Conservation (phyloP, 1,140 invertebrate species). For the Seison nebaliae region DNA sequence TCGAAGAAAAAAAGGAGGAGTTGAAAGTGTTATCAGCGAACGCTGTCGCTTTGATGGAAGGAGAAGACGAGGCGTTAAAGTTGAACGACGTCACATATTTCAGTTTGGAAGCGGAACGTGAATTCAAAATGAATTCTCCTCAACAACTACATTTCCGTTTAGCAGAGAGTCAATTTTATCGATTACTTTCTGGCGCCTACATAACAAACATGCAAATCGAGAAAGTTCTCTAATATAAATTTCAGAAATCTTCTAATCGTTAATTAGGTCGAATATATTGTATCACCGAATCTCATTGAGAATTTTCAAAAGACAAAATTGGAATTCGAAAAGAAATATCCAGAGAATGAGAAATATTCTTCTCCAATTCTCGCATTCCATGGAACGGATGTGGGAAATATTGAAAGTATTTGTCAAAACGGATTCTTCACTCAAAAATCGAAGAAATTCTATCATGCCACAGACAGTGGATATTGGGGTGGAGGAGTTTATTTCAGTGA, state of each 20-base stretch:
- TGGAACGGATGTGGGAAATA: slow-evolving; percentile 18
- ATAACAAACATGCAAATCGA: neutral
- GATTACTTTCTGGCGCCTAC: slow-evolving; percentile 15
- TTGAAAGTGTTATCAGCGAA: slow-evolving; percentile 17
- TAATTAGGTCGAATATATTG: slow-evolving; percentile 18
- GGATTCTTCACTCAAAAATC: slow-evolving; percentile 13
- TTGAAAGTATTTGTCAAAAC: slow-evolving; percentile 17
- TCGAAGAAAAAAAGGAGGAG: slow-evolving; percentile 18
- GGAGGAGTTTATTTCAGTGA: slow-evolving; percentile 22
- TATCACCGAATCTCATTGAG: slow-evolving; percentile 16
- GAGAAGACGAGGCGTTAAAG: slow-evolving; percentile 18
- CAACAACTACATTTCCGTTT: slow-evolving; percentile 20
- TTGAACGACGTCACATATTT: slow-evolving; percentile 17
- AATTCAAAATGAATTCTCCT: slow-evolving; percentile 20
- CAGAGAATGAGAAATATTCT: slow-evolving; percentile 16
- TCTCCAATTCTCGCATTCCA: slow-evolving; percentile 20
- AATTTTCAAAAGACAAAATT: no score
- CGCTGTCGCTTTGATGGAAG: slow-evolving; percentile 18
- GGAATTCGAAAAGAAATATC: slow-evolving; percentile 17
- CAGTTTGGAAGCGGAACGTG: slow-evolving; percentile 16
- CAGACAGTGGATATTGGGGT: slow-evolving; percentile 8
- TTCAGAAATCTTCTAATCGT: slow-evolving; percentile 14
- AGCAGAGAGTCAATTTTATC: slow-evolving; percentile 21
- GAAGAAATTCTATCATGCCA: neutral
- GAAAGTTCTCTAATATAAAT: neutral